These are phyloP conservation scores for Agrilus biguttatus DNA, from an alignment of 2,888 invertebrate genomes.

Conservation along the genomic window DNA sequence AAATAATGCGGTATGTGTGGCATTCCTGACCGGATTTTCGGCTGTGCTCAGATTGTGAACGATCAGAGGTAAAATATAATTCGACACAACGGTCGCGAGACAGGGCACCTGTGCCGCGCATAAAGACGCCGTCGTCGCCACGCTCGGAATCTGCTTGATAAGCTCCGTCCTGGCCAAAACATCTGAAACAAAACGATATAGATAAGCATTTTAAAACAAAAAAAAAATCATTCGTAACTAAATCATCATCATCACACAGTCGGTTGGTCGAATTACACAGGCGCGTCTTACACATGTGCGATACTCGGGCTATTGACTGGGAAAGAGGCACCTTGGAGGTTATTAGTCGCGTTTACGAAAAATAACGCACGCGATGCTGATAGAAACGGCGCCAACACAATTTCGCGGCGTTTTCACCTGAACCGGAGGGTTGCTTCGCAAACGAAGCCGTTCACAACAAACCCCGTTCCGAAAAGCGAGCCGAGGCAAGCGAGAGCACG, in stretches of 20 bases:
- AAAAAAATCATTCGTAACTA: slow-evolving; percentile 4
- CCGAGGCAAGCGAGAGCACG: slow-evolving; percentile 14
- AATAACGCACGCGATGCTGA: too few relatives aligned
- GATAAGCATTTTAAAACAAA: background rate
- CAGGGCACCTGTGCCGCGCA: slow-evolving; percentile 29
- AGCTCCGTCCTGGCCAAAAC: slow-evolving; percentile 43
- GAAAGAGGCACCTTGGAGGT: too few relatives aligned
- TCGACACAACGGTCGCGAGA: slow-evolving; percentile 37
- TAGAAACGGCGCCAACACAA: too few relatives aligned
- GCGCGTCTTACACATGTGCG: too few relatives aligned
- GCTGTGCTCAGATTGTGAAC: slow-evolving; percentile 44
- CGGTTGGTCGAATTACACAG: too few relatives aligned
- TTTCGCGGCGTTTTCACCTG: too few relatives aligned
- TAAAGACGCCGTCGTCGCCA: slow-evolving; percentile 46
- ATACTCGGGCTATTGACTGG: too few relatives aligned
- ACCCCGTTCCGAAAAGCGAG: background rate
- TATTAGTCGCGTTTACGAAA: too few relatives aligned
- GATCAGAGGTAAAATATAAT: slow-evolving; percentile 46
- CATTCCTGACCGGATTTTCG: slow-evolving; percentile 50
- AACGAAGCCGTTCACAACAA: too few relatives aligned
- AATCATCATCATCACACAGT: slow-evolving; percentile 3
- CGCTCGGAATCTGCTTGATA: slow-evolving; percentile 51
- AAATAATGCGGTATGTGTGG: slow-evolving; percentile 46
- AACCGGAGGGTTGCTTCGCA: too few relatives aligned
- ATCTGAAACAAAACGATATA: slow-evolving; percentile 32